Evolutionary conservation across 1,140 invertebrate species (phyloP), one percentile per base, ranked within the genome.

Genomic region (Geopemphigus sp.): DNA sequence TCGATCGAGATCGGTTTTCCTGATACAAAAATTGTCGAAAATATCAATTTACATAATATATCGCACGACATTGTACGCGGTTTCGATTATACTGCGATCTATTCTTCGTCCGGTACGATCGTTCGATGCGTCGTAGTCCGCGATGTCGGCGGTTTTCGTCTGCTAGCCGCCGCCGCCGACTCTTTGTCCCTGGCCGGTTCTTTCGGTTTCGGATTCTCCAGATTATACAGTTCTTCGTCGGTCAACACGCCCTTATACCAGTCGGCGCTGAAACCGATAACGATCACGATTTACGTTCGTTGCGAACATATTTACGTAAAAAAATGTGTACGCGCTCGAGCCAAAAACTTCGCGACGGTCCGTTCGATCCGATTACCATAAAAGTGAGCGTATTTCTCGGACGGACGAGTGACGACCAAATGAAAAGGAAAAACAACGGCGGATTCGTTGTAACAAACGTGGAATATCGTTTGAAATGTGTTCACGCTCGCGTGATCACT

Each of bases 161-260:
- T 61, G 22, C n/a, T 78, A 4, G 74, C 17, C 12, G 68, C 24
- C 5, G 68, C 47, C 24, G 68, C 24, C 5, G 68, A 22, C 24
- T 72, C 68, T n/a, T 17, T 54, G n/a, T 76, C 54, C 17, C 57
- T 76, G 8, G 29, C 2, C 8, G 73, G 15, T 26, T 78, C 56
- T 84, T 88, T 91, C 17, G 90, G 89, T 82, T 88, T 90, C 6
- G 93, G 93, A 85, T 93, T 91, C 84, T 94, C 92, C 74, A 94
- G 85, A 70, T 90, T 91, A 14, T 91, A 90, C 59, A 94, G 85
- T 85, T 94, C 89, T 70, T 90, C 90, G 80, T 94, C 93, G n/a
- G 92, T 93, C 80, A 95, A 84, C 56, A 92, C 89, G 73, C 89
- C 93, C 84, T 94, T 94, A 87, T 95, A 95, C 93, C 93, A 95